phyloP scores from a whole-genome alignment of 2,888 invertebrate genomes.

The Erebia ligea region DNA sequence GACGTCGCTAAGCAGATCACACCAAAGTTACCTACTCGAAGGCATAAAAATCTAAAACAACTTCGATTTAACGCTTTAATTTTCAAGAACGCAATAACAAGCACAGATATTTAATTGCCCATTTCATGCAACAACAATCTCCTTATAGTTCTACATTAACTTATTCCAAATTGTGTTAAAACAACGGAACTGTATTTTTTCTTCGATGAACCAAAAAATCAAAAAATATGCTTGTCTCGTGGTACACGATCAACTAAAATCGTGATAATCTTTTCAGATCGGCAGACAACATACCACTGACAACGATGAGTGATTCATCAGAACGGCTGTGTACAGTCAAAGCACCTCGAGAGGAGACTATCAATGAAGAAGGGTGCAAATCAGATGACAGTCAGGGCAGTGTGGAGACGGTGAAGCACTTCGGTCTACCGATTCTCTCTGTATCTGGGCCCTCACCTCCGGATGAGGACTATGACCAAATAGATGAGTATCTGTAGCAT shows the following conservation, averaged over 20 bases:
- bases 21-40: too few species aligned
- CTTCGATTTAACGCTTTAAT: too few species aligned
- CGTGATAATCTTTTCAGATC: slow-evolving; percentile 58
- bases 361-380: slow-evolving; percentile 72
- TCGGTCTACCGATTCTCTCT: slow-evolving; percentile 89
- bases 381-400: slow-evolving; percentile 73
- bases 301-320: slow-evolving; percentile 76
- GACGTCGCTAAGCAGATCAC: too few species aligned
- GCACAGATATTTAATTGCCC: too few species aligned
- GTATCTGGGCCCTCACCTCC: slow-evolving; percentile 92
- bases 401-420: slow-evolving; percentile 83
- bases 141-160: too few species aligned
- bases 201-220: too few species aligned
- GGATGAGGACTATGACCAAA: slow-evolving; percentile 86
- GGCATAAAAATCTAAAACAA: too few species aligned
- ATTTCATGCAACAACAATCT: too few species aligned
- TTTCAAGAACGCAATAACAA: too few species aligned
- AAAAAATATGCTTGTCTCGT: too few species aligned
- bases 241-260: not conserved
- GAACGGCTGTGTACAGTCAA: slow-evolving; percentile 78
- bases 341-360: slow-evolving; percentile 71
- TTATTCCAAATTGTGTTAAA: too few species aligned
- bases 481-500: slow-evolving; percentile 86
- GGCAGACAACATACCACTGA: slow-evolving; percentile 77
- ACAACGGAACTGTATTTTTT: too few species aligned